Percentiles rank a stretch among this genome's conserved stretches.
phyloP scores from a whole-genome alignment of 2,888 invertebrate species.

The Leistus spinibarbis region DNA sequence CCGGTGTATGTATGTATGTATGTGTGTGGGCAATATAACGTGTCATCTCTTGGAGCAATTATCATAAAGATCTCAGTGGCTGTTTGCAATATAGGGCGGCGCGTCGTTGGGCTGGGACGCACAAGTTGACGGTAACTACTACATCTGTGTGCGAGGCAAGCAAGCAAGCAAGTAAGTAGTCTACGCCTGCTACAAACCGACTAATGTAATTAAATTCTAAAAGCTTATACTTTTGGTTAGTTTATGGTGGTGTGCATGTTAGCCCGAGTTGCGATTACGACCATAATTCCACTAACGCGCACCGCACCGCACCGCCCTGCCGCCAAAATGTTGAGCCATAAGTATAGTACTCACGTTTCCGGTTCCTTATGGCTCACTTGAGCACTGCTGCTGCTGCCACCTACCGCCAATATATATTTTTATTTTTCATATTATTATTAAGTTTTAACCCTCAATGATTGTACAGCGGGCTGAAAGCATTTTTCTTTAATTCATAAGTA shows the following conservation, averaged over 20 bases:
- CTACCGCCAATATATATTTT: no score
- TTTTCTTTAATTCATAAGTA: no score
- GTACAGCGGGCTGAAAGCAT: no score
- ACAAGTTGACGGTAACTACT: background rate
- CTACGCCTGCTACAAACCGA: slow-evolving; percentile 13
- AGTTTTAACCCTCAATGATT: no score
- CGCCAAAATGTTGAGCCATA: slow-evolving; percentile 31
- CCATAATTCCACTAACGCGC: slow-evolving; percentile 38
- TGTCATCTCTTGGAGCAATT: background rate
- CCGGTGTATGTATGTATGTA: background rate
- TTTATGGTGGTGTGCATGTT: slow-evolving; percentile 36
- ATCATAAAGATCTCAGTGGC: background rate
- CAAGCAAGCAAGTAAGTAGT: background rate
- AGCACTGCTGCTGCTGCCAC: no score
- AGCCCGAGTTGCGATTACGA: slow-evolving; percentile 34
- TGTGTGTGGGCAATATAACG: background rate
- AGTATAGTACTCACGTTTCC: slow-evolving; percentile 9
- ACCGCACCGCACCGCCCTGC: no score
- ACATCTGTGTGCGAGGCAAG: background rate
- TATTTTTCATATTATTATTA: no score
- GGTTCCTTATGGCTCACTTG: background rate
- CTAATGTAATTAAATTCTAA: slow-evolving; percentile 46
- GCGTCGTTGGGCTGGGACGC: background rate
- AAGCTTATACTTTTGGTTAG: slow-evolving; percentile 41
- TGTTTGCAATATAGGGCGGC: background rate